phyloP scores from a whole-genome alignment of 2,113 vertebrate species.

The Hystrix brachyura region DNA sequence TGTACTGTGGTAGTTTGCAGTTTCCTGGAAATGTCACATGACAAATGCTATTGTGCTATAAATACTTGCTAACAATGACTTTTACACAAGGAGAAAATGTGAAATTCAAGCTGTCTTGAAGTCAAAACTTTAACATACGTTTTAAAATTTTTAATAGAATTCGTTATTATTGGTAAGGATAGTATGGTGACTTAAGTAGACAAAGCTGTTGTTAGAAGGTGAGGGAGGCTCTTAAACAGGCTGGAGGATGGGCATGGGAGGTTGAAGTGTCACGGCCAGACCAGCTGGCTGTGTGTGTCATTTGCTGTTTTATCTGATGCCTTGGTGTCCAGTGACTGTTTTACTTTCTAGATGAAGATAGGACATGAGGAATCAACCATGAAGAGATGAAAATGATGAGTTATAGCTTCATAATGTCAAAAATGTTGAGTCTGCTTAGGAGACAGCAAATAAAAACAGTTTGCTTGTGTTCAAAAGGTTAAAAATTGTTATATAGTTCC shows the following conservation, averaged over 20 bases:
- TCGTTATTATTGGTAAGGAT: background rate
- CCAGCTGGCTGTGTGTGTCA: constrained; percentile 44
- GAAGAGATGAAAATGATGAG: constrained; percentile 76
- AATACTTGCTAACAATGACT: constrained; percentile 63
- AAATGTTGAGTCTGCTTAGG: constrained; percentile 48
- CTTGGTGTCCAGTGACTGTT: constrained; percentile 70
- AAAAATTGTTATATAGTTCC: constrained; percentile 17
- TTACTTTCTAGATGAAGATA: constrained; percentile 76
- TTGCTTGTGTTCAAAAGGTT: constrained; percentile 53
- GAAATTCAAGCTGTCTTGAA: constrained; percentile 9
- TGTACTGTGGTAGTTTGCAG: background rate
- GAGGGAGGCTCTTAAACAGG: background rate
- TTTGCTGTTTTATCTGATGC: constrained; percentile 80
- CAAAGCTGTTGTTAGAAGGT: background rate
- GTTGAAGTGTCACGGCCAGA: constrained; percentile 62
- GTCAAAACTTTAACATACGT: background rate
- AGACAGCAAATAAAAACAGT: constrained; percentile 4
- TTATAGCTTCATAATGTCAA: constrained; percentile 66
- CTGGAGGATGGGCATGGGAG: constrained; percentile 56
- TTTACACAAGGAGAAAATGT: constrained; percentile 54
- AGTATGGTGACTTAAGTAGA: background rate
- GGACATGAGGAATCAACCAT: constrained; percentile 71
- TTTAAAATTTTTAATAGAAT: background rate
- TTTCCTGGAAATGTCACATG: constrained; percentile 65
- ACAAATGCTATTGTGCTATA: constrained; percentile 69